These are phyloP conservation scores for Halichondria panicea DNA, from an alignment of 37 sponge, comb jelly and placozoan genomes.

Conservation along the genomic window DNA sequence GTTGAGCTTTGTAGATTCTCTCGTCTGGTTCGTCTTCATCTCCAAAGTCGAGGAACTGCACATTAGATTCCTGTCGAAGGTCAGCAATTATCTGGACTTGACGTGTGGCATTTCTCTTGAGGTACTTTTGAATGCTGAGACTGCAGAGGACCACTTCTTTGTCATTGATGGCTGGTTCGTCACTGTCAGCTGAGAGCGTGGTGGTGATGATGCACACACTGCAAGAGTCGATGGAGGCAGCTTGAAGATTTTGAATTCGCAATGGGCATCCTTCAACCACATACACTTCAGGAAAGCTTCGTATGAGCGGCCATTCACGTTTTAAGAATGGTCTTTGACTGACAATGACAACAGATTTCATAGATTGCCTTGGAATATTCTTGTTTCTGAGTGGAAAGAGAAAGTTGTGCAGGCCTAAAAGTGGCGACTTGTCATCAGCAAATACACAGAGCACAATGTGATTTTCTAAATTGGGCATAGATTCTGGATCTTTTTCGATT, in stretches of 20 bases:
- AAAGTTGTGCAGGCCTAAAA: conserved; percentile 57
- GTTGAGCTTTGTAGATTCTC: conserved; percentile 37
- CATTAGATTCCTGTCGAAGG: conserved; percentile 58
- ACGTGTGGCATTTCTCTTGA: conserved; percentile 7
- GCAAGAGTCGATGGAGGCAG: conserved; percentile 42
- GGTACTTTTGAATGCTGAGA: conserved; percentile 41
- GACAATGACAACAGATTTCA: conserved; percentile 64
- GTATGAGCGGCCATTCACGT: conserved; percentile 55
- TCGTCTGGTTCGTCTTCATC: conserved; percentile 62
- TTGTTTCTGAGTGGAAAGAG: conserved; percentile 47
- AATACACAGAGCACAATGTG: conserved; percentile 86
- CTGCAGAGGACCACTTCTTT: conserved; percentile 73
- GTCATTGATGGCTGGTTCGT: conserved; percentile 57
- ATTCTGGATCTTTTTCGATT: not conserved
- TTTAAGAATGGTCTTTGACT: conserved; percentile 52
- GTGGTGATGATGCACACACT: conserved; percentile 59
- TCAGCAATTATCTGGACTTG: conserved; percentile 51
- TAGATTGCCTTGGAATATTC: conserved; percentile 2
- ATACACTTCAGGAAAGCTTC: conserved; percentile 39
- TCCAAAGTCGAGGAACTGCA: conserved; percentile 74
- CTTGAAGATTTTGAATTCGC: conserved; percentile 24
- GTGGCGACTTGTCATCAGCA: conserved; percentile 54
- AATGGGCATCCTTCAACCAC: conserved; percentile 64
- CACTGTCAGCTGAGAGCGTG: not conserved
- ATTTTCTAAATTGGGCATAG: conserved; percentile 11